Percentiles rank a stretch among this genome's conserved stretches.
phyloP scores from a whole-genome alignment of 2,113 vertebrate genomes.

The Epinephelus cyanopodus region DNA sequence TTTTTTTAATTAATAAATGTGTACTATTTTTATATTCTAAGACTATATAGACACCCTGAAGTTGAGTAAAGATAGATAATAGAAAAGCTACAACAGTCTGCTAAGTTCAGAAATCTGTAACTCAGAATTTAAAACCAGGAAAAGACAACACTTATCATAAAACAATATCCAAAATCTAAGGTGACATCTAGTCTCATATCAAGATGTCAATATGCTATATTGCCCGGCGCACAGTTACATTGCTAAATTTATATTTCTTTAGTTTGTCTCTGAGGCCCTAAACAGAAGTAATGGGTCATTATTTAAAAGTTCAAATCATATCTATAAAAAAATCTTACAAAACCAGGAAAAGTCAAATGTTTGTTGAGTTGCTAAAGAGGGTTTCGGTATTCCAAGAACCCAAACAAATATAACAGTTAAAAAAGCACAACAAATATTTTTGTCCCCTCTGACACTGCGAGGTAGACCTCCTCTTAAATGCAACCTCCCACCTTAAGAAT shows the following conservation, averaged over 20 bases:
- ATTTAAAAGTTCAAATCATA: background rate
- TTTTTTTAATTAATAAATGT: too few species aligned
- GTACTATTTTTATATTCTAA: too few species aligned
- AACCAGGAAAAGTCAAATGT: background rate
- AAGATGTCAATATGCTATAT: too few species aligned
- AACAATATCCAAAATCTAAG: too few species aligned
- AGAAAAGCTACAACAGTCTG: too few species aligned
- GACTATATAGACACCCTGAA: too few species aligned
- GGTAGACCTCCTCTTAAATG: slow-evolving; percentile 9
- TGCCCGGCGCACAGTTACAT: background rate
- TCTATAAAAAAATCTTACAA: background rate
- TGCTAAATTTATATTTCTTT: background rate
- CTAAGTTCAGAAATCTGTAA: too few species aligned
- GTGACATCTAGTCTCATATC: too few species aligned
- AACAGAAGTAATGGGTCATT: background rate
- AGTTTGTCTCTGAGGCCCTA: background rate
- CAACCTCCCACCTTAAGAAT: background rate
- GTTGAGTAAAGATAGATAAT: too few species aligned
- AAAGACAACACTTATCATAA: too few species aligned
- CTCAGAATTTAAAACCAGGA: too few species aligned
- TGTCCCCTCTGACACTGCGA: background rate
- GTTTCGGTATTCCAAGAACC: background rate
- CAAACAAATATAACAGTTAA: background rate
- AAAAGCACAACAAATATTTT: slow-evolving; percentile 1
- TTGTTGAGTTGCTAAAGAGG: background rate